Base-by-base conservation (phyloP, 23 tunicate genomes). In the Styela clava region DNA sequence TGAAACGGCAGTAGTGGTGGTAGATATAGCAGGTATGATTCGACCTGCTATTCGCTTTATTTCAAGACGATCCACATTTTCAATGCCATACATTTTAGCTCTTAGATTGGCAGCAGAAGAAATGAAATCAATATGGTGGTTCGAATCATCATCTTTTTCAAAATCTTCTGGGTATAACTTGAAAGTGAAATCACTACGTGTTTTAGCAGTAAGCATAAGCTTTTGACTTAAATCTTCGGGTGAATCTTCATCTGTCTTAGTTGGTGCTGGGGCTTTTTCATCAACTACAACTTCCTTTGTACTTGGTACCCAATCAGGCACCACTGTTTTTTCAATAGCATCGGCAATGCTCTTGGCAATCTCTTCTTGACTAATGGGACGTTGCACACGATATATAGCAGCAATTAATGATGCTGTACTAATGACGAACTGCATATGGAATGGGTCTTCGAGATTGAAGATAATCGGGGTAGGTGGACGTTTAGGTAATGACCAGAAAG, bases 91-190 rank as follows among this genome's bases (percentile, higher is more conserved):
- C 81, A 76, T 76, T 51, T 22, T 1, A 18, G 65, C 81, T 35
- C 81, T 68, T 26, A 76, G 65, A 52, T 76, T 76, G 7, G 81
- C 81, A n/a, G 81, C 21, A 0, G 81, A 44, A 20, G 81, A 76
- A 35, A 76, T 76, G 52, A 76, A 76, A 76, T 76, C 81, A 34
- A 76, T 52, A 36, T 76, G 81, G 68, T 76, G 81, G 29, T 76
- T 76, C 16, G 81, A 37, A 76, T 76, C 81, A 52, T 76, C 81
- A 52, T 76, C 81, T 52, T 76, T 76, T 24, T 76, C 81, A 76
- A 76, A 76, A 26, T 35, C 25, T 37, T 76, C 81, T 0, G 29
- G 24, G 2, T 23, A 33, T 56, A 76, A n/a, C 16, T 76, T 76
- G 33, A 37, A 37, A 67, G 32, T 19, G 31, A 67, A 67, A 27